These are phyloP conservation scores for Rhagonycha fulva DNA, from an alignment of 2,888 invertebrate species.

Conservation along the genomic window DNA sequence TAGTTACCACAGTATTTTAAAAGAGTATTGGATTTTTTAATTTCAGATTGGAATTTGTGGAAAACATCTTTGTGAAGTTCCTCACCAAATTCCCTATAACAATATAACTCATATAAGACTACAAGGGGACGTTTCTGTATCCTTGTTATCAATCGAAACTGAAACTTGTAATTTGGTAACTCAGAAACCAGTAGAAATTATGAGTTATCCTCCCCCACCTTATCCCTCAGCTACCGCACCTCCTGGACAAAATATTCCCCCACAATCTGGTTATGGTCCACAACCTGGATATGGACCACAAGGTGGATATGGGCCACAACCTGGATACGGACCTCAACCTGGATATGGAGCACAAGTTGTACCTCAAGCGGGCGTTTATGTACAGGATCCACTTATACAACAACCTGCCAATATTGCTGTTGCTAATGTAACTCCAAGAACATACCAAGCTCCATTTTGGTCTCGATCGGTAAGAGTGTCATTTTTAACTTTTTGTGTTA, in stretches of 20 bases:
- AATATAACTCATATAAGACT: conserved; percentile 70
- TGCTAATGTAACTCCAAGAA: conserved; percentile 8
- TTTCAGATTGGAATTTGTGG: conserved; percentile 19
- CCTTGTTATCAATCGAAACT: conserved; percentile 67
- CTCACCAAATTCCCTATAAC: conserved; percentile 70
- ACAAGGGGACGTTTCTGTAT: conserved; percentile 74
- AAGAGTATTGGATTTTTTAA: background rate
- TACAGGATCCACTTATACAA: background rate
- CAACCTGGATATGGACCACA: background rate
- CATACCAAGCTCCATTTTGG: conserved; percentile 1
- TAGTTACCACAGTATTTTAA: background rate
- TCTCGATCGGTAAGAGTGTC: conserved; percentile 2
- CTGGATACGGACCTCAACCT: background rate
- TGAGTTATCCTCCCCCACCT: background rate
- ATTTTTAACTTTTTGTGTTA: too few relatives aligned
- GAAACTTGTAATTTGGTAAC: background rate
- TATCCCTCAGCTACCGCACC: background rate
- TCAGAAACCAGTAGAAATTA: background rate
- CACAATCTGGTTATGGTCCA: background rate
- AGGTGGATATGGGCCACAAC: background rate
- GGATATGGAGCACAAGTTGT: background rate
- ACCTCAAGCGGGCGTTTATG: background rate
- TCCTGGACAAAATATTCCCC: background rate
- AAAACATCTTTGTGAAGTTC: conserved; percentile 72
- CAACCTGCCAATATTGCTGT: background rate